phyloP scores from a whole-genome alignment of 1,140 invertebrate genomes.

The Capitella teleta region DNA sequence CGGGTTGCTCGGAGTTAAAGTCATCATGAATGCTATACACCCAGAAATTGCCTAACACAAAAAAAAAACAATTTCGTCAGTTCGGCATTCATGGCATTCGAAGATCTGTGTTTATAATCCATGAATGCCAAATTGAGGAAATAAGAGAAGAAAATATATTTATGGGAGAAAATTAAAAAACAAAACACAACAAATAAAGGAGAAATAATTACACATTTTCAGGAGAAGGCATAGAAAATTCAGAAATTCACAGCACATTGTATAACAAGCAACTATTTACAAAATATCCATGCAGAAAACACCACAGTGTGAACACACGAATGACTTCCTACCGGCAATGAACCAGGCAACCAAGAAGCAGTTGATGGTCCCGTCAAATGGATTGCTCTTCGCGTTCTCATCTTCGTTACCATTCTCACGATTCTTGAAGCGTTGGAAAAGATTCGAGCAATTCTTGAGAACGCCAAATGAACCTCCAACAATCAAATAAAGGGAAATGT shows the following conservation, averaged over 20 bases:
- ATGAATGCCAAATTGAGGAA: too few relatives aligned
- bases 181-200: too few relatives aligned
- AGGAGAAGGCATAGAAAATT: too few relatives aligned
- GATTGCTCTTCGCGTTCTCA: constrained; percentile 46
- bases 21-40: not conserved
- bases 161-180: too few relatives aligned
- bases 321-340: constrained; percentile 46
- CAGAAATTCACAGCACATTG: too few relatives aligned
- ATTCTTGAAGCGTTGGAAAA: constrained; percentile 44
- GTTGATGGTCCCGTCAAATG: constrained; percentile 51
- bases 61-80: too few relatives aligned
- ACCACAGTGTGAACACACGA: not conserved
- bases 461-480: constrained; percentile 63
- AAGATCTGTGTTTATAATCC: too few relatives aligned
- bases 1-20: not conserved
- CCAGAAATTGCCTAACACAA: not conserved
- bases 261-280: not conserved
- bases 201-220: too few relatives aligned
- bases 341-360: constrained; percentile 66
- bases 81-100: too few relatives aligned
- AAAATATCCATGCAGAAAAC: constrained; percentile 2
- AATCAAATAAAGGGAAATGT: constrained; percentile 70
- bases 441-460: constrained; percentile 55
- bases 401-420: constrained; percentile 47
- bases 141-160: too few relatives aligned